Conservation (phyloP, 2,113 vertebrate species). For the Natator depressus region DNA sequence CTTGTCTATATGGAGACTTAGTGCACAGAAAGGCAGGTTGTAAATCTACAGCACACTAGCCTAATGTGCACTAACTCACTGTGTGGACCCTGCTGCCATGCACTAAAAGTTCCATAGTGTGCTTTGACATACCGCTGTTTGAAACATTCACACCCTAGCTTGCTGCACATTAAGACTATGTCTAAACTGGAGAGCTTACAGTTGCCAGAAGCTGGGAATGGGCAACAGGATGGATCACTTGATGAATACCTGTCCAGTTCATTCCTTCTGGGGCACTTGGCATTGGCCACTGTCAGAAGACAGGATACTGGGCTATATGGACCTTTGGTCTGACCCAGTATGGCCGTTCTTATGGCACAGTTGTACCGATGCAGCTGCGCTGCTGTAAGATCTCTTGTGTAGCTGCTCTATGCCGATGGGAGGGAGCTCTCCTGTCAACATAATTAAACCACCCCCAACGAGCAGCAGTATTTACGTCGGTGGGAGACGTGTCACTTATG, state of each 20-base stretch:
- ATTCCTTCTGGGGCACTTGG: not conserved
- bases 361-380: no score
- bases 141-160: no score
- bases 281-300: not conserved
- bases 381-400: no score
- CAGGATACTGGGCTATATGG: not conserved
- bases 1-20: not conserved
- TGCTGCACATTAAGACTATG: no score
- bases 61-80: not conserved
- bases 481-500: no score
- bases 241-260: not conserved
- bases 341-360: no score
- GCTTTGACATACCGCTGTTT: no score
- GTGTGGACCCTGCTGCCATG: not conserved
- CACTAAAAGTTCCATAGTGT: not conserved
- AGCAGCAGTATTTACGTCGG: no score
- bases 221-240: not conserved
- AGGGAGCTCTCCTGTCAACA: no score
- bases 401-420: no score
- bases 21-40: not conserved
- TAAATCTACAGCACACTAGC: not conserved
- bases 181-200: no score
- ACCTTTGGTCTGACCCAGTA: not conserved
- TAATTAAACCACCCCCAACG: no score
- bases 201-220: not conserved